Evolutionary conservation across 2,113 vertebrate genomes (phyloP), one percentile per base, ranked within the genome.

Genomic region (Megaceryle torquata): DNA sequence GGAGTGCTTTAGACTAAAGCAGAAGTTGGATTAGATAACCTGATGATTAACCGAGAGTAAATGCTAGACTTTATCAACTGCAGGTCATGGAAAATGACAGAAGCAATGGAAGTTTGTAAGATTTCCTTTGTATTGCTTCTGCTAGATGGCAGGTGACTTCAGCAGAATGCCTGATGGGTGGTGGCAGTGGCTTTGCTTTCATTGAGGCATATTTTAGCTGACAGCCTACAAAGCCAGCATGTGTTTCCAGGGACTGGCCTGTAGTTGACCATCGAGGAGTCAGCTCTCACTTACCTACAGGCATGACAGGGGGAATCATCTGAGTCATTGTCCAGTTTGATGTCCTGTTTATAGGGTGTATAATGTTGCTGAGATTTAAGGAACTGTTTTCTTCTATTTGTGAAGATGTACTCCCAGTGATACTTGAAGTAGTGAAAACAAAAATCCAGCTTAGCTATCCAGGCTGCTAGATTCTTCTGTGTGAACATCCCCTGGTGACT

Each of bases 141-240:
- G 22, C 31, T 28, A 2, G 15, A 9, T 5, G 35, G 50, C 15
- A 64, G 50, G 54, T 29, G 5, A 15, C 54, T 25, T 24, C 1
- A 51, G 57, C 59, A 51, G 57, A 1, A 2, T 26, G 51, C 9
- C 44, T 44, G 44, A 5, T 51, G 50, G n/a, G 20, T 12, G 17
- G 20, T 9, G 48, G 71, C n/a, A n/a, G 15, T 9, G 50, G 1
- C 29, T 28, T 21, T 31, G 44, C 39, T 71, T 51, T 54, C 21
- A 3, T 1, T 8, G 59, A 26, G 64, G 48, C 9, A 0, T 29
- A 1, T 33, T 57, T 31, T 16, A 50, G 31, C 35, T 3, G 1
- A 17, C 22, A 3, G 35, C 9, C 16, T 9, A 3, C 20, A 5
- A 22, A 6, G 37, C 4, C 31, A 35, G 15, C 3, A 28, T 14